Percentiles rank a stretch among this genome's conserved stretches.
Evolutionary conservation across 2,888 invertebrate species (phyloP).

Genomic region (Orchesella flavescens): DNA sequence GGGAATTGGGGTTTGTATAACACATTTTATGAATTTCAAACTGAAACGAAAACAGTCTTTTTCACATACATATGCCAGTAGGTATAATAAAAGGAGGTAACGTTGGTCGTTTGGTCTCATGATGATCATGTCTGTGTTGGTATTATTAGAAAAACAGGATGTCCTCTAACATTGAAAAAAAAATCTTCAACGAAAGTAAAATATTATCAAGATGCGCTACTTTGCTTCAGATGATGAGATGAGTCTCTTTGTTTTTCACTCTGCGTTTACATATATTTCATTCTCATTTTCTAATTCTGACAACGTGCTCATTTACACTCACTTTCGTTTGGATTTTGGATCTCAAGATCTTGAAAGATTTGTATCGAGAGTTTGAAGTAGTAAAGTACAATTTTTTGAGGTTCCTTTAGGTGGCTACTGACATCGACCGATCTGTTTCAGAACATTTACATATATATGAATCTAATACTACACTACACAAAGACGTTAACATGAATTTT

Average conservation of each 20-base stretch:
- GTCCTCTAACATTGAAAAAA: slow-evolving; percentile 14
- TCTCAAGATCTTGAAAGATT: background rate
- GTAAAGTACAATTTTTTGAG: no score
- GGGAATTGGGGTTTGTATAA: slow-evolving; percentile 39
- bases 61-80: background rate
- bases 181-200: slow-evolving; percentile 34
- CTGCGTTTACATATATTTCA: background rate
- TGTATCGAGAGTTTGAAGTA: no score
- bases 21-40: slow-evolving; percentile 24
- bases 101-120: background rate
- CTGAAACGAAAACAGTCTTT: slow-evolving; percentile 1
- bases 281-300: background rate
- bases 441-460: no score
- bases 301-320: slow-evolving; percentile 1
- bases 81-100: background rate
- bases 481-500: no score
- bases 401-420: no score
- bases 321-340: slow-evolving; percentile 30
- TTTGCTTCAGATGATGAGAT: background rate
- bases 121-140: background rate
- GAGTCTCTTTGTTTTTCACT: background rate
- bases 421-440: no score
- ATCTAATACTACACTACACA: no score
- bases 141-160: slow-evolving; percentile 16
- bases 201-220: slow-evolving; percentile 34